Evolutionary conservation across 2,888 invertebrate species (phyloP), one percentile per base, ranked within the genome.

Genomic region (Lacanobia oleracea): DNA sequence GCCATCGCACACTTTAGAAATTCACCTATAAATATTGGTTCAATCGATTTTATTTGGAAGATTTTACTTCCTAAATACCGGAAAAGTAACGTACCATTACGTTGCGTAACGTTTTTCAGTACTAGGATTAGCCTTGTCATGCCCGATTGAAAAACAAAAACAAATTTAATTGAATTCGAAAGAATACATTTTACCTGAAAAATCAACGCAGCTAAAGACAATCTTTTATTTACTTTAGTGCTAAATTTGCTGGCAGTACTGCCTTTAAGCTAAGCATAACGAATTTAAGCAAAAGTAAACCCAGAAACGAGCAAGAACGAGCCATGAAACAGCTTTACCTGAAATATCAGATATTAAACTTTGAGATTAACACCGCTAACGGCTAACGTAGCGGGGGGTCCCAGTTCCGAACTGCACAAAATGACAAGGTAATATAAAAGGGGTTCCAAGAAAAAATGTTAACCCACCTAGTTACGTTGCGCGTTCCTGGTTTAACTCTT

Each of bases 381-480:
- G 37, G 6, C 12, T 3, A 37, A 21, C 60, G 37, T 27, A 18
- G 23, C 59, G 77, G 79, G 57, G n/a, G 83, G 79, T 71, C 65
- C 50, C 23, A 0, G 7, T 18, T 18, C 45, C 40, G 9, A 16
- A 57, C 9, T 6, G 33, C 18, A 43, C 51, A 53, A 60, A 60
- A 67, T 48, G 21, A 37, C 21, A 63, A 56, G 23, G 64, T 37
- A 43, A 14, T 50, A 48, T 54, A 53, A 65, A 65, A 50, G 45
- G 40, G 23, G 21, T 81, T 81, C 82, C 21, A 7, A 54, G 83
- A 82, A 85, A 84, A 84, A 85, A 67, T 67, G 33, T 82, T 67
- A 85, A 69, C 61, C 67, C 23, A 74, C 74, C 61, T 60, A 72
- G 57, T 69, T 62, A 40, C 61, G 27, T 56, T 62, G 10, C 40